Evolutionary conservation across 2,113 vertebrate genomes (phyloP).

Genomic region (Cricetomys ansorgei): DNA sequence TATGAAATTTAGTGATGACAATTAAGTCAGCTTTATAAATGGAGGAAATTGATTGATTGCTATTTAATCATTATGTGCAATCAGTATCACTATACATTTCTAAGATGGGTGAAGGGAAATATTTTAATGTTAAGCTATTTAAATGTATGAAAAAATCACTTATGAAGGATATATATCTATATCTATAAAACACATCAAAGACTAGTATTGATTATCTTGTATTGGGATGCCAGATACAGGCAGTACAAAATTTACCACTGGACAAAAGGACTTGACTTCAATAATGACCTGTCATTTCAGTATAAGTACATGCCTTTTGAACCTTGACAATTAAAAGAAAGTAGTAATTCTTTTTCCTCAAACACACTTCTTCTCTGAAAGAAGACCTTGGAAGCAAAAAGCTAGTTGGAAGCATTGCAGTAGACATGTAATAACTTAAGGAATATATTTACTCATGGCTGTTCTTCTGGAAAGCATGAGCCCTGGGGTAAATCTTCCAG

Average conservation of each 20-base stretch:
- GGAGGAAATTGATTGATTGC: neutral
- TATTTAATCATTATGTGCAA: constrained; percentile 18
- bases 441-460: neutral
- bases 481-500: neutral
- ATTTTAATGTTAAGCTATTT: neutral
- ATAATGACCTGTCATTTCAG: neutral
- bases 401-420: neutral
- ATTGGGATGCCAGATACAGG: neutral
- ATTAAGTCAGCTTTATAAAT: constrained; percentile 3
- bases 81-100: neutral
- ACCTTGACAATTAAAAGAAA: neutral
- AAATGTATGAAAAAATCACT: neutral
- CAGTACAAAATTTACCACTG: neutral
- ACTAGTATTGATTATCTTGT: neutral
- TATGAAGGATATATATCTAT: neutral
- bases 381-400: neutral
- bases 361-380: neutral
- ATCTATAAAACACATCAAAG: neutral
- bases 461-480: neutral
- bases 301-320: neutral
- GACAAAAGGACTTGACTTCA: neutral
- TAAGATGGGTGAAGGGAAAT: neutral
- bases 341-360: neutral
- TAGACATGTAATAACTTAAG: neutral
- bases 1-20: neutral